Base-by-base conservation (phyloP, 1,140 invertebrate genomes). In the Streblospio benedicti region DNA sequence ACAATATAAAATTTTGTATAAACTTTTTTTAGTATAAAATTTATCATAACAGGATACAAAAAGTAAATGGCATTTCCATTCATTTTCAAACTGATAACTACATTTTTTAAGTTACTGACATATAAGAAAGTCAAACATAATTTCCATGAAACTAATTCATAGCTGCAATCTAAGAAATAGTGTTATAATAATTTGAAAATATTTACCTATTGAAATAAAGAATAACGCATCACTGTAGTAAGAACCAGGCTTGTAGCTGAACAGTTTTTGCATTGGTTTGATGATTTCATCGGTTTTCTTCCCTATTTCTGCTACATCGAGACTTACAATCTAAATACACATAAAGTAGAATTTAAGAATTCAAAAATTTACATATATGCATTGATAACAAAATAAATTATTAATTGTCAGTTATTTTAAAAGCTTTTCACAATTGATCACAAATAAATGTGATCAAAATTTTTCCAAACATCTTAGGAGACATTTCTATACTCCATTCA, bases 171-270 rank as follows among this genome's bases (percentile, higher is more conserved):
- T n/a, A n/a, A n/a, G n/a, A n/a, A n/a, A n/a, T n/a, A n/a, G n/a
- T n/a, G n/a, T n/a, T n/a, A n/a, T n/a, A n/a, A n/a, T n/a, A n/a
- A n/a, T n/a, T n/a, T n/a, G n/a, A n/a, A n/a, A n/a, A n/a, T n/a
- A n/a, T n/a, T n/a, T n/a, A n/a, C n/a, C n/a, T 4, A 90, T 76
- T 0, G 89, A 91, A 2, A 91, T 69, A 70, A 88, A 91, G 71
- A 91, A 92, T 1, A 91, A 72, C 0, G 86, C 83, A 76, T 90
- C 86, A 54, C 86, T 88, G 69, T 90, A 91, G 69, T 91, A 91
- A 1, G 86, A 84, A 61, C 87, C 86, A 54, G 86, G 85, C 65
- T 85, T 84, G 38, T 85, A 86, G 65, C 85, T 90, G 71, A 91
- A 90, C 70, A 85, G 83, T 18, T 83, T 82, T 53, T 85, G 86